Percentiles rank a stretch among this genome's conserved stretches.
These are phyloP conservation scores for Prunella himalayana DNA, from an alignment of 2,113 vertebrate species.

Conservation along the genomic window DNA sequence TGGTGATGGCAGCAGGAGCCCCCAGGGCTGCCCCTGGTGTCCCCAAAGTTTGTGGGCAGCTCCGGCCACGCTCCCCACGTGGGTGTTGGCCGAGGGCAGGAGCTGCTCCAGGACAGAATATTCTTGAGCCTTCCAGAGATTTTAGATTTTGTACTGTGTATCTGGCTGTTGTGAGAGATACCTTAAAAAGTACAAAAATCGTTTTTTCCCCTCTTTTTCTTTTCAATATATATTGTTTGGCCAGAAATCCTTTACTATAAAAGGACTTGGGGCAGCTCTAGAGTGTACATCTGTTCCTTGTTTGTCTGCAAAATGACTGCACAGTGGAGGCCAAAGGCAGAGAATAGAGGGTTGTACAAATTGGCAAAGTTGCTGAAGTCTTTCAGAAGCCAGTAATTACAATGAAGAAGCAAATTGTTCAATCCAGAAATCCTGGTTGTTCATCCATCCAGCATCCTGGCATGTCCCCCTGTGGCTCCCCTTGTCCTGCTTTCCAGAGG, in stretches of 20 bases:
- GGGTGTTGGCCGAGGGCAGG: background rate
- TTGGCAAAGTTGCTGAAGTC: slow-evolving; percentile 29
- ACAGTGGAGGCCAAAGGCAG: background rate
- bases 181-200: background rate
- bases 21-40: background rate
- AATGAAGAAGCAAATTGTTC: slow-evolving; percentile 29
- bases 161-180: background rate
- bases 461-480: background rate
- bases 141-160: background rate
- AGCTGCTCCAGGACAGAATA: background rate
- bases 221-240: background rate
- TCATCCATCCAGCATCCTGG: background rate
- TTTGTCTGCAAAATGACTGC: slow-evolving; percentile 4
- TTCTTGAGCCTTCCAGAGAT: background rate
- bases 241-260: slow-evolving; percentile 25
- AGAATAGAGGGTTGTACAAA: slow-evolving; percentile 51
- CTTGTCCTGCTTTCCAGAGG: background rate
- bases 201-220: background rate
- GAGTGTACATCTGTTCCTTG: slow-evolving; percentile 50
- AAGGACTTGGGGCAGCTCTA: slow-evolving; percentile 33
- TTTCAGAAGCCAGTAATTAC: slow-evolving; percentile 53
- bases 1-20: background rate
- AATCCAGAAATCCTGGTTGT: background rate
- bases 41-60: fast-evolving
- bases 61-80: fast-evolving